Conservation (phyloP, 2,113 vertebrate genomes). For the Canis aureus region DNA sequence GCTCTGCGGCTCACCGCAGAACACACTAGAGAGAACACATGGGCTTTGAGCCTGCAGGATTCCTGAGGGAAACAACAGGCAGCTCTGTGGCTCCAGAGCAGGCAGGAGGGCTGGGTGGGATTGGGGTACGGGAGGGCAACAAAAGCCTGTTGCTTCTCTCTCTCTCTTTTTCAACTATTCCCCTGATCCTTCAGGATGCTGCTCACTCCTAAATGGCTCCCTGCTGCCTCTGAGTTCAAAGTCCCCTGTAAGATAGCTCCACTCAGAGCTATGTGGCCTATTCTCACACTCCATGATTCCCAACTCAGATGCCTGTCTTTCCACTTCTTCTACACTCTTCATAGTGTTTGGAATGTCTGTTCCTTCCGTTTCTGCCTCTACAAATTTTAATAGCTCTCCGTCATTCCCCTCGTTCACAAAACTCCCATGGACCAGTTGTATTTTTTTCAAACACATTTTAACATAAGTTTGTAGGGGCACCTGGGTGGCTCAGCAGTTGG, state of each 20-base stretch:
- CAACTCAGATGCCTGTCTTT: background rate
- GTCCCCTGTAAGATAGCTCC: background rate
- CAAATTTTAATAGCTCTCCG: background rate
- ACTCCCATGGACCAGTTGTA: background rate
- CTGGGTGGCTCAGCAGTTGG: no score
- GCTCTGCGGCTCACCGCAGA: background rate
- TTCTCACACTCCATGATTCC: background rate
- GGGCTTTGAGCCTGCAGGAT: background rate
- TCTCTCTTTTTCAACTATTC: background rate
- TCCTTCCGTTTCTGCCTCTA: background rate
- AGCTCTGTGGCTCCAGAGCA: background rate
- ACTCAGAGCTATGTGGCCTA: fast-evolving
- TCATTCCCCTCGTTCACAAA: background rate
- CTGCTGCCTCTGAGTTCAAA: background rate
- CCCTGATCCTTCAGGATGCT: background rate
- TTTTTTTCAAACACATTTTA: background rate
- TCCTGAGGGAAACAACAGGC: background rate
- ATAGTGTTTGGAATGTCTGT: background rate
- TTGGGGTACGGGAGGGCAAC: no score
- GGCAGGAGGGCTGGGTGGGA: background rate
- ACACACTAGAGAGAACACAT: background rate
- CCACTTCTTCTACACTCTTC: background rate
- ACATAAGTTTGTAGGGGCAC: background rate
- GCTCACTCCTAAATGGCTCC: background rate
- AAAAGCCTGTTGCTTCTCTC: background rate